Evolutionary conservation across 2,888 invertebrate species (phyloP).

Genomic region (Dorcus hopei): DNA sequence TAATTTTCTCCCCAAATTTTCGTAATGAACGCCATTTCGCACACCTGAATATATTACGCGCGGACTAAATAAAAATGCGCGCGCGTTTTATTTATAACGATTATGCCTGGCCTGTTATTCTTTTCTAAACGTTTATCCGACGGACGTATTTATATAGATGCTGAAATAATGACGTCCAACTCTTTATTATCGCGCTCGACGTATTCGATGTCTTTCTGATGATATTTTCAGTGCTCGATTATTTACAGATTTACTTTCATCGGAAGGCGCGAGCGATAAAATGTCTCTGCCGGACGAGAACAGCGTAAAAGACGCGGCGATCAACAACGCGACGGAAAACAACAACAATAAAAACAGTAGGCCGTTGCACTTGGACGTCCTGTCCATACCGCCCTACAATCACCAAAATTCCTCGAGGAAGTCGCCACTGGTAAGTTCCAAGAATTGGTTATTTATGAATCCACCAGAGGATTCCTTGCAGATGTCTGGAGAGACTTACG

Average conservation of each 20-base stretch:
- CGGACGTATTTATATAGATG: too few species aligned
- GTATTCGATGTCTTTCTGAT: too few species aligned
- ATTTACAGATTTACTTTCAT: constrained; percentile 39
- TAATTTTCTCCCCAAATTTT: too few species aligned
- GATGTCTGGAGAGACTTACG: constrained; percentile 52
- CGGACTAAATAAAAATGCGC: too few species aligned
- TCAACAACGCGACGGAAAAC: constrained; percentile 26
- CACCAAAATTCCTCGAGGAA: constrained; percentile 31
- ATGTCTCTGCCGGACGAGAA: constrained; percentile 48
- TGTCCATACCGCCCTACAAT: constrained; percentile 27
- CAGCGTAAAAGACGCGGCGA: constrained; percentile 38
- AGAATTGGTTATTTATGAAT: background rate
- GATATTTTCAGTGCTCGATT: background rate
- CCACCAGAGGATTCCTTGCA: constrained; percentile 22
- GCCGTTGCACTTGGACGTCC: constrained; percentile 50
- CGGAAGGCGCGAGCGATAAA: constrained; percentile 44
- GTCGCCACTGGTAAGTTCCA: constrained; percentile 41
- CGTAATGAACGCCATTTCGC: too few species aligned
- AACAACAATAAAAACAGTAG: constrained; percentile 40
- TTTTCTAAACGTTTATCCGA: too few species aligned
- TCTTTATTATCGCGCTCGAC: too few species aligned
- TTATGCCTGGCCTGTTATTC: too few species aligned
- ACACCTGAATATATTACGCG: too few species aligned
- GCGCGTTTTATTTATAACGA: too few species aligned
- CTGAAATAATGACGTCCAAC: too few species aligned